Evolutionary conservation across 2,888 invertebrate species (phyloP).

Genomic region (Xanthorhoe designata): DNA sequence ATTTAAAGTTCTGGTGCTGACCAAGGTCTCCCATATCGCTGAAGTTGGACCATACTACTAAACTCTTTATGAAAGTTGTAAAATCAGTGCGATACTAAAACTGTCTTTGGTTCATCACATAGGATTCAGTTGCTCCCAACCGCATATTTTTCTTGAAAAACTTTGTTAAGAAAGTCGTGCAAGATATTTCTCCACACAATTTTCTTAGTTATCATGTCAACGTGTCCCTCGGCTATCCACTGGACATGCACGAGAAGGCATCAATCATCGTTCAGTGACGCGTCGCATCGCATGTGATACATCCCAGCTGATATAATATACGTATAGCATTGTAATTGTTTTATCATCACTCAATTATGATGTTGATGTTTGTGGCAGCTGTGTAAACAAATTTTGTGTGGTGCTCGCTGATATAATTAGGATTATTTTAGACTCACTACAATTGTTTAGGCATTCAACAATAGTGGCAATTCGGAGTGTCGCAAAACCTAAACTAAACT

Average conservation of each 20-base stretch:
- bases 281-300: slow-evolving; percentile 33
- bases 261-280: slow-evolving; percentile 40
- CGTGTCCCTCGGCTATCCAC: background rate
- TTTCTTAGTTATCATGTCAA: slow-evolving; percentile 16
- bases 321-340: slow-evolving; percentile 35
- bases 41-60: too few relatives aligned
- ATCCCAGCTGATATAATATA: slow-evolving; percentile 31
- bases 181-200: slow-evolving; percentile 1
- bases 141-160: too few relatives aligned
- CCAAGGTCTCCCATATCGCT: too few relatives aligned
- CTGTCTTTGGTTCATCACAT: too few relatives aligned
- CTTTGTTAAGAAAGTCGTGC: background rate
- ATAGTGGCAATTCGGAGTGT: too few relatives aligned
- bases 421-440: too few relatives aligned
- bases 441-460: background rate
- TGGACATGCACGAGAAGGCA: slow-evolving; percentile 29
- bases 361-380: slow-evolving; percentile 2
- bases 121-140: too few relatives aligned
- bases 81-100: background rate
- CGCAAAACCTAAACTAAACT: too few relatives aligned
- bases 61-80: background rate
- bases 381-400: background rate
- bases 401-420: too few relatives aligned
- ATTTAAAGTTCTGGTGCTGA: too few relatives aligned
- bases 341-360: slow-evolving; percentile 17